Evolutionary conservation across 2,888 invertebrate genomes (phyloP).

Genomic region (Pantelozetes paolii): DNA sequence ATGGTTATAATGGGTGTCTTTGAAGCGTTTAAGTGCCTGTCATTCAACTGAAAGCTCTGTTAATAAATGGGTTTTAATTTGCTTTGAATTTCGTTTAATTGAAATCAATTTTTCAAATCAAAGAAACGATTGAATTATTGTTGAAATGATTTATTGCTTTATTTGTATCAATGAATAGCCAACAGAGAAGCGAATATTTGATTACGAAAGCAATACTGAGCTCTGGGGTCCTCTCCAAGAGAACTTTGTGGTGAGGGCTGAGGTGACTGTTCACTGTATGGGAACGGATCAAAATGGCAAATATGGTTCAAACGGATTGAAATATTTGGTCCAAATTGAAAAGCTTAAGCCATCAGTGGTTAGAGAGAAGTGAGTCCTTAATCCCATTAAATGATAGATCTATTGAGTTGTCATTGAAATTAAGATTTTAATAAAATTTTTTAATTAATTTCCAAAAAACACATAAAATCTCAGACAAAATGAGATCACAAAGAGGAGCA

Average conservation of each 20-base stretch:
- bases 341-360: slow-evolving; percentile 23
- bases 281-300: slow-evolving; percentile 38
- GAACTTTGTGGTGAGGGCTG: slow-evolving; percentile 42
- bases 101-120: no score
- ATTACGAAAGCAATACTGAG: slow-evolving; percentile 44
- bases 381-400: background rate
- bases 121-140: no score
- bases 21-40: no score
- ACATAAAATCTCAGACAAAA: background rate
- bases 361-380: slow-evolving; percentile 15
- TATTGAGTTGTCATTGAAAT: background rate
- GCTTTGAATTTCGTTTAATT: no score
- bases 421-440: background rate
- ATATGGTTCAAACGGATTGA: slow-evolving; percentile 24
- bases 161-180: slow-evolving; percentile 19
- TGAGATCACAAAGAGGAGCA: background rate
- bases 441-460: background rate
- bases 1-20: no score
- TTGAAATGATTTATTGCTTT: no score
- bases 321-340: slow-evolving; percentile 41
- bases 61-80: no score
- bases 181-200: slow-evolving; percentile 44
- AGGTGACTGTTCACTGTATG: slow-evolving; percentile 44
- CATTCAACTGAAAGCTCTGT: no score
- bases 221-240: slow-evolving; percentile 45